A percentile compares a stretch with the other conserved stretches of the same genome.
Evolutionary conservation across 2,113 vertebrate species (phyloP).

Genomic region (Oplegnathus fasciatus): DNA sequence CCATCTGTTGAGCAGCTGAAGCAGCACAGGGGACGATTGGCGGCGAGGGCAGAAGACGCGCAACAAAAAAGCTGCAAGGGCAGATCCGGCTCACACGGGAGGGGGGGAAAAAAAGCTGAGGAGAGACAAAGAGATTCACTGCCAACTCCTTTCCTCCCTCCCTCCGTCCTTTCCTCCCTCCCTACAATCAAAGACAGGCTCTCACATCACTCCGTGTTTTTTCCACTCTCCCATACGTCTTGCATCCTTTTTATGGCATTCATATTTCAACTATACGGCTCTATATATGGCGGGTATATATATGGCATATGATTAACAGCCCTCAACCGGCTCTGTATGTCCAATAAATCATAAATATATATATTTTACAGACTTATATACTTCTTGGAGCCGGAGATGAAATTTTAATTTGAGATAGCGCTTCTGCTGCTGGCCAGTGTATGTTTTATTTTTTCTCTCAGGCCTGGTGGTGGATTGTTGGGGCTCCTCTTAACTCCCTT

Average conservation of each 20-base stretch:
- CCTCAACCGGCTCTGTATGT: conserved; percentile 66
- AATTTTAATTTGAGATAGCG: conserved; percentile 78
- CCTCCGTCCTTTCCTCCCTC: conserved; percentile 11
- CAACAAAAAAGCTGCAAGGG: conserved; percentile 38
- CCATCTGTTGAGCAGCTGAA: conserved; percentile 83
- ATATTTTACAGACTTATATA: conserved; percentile 77
- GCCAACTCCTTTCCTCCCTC: conserved; percentile 11
- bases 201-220: conserved; percentile 53
- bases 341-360: conserved; percentile 79
- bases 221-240: conserved; percentile 59
- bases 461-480: neutral
- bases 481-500: conserved; percentile 19
- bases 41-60: conserved; percentile 57
- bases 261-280: conserved; percentile 81
- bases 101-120: conserved; percentile 31
- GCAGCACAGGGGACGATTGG: conserved; percentile 60
- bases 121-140: conserved; percentile 60
- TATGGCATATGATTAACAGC: conserved; percentile 78
- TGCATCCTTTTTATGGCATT: conserved; percentile 77
- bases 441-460: conserved; percentile 3
- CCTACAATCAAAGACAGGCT: conserved; percentile 59
- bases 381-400: conserved; percentile 67
- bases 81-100: neutral
- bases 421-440: conserved; percentile 39
- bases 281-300: conserved; percentile 73